Percentiles rank a stretch among this genome's conserved stretches.
These are phyloP conservation scores for Agonopterix subpropinquella DNA, from an alignment of 2,888 invertebrate genomes.

Conservation along the genomic window DNA sequence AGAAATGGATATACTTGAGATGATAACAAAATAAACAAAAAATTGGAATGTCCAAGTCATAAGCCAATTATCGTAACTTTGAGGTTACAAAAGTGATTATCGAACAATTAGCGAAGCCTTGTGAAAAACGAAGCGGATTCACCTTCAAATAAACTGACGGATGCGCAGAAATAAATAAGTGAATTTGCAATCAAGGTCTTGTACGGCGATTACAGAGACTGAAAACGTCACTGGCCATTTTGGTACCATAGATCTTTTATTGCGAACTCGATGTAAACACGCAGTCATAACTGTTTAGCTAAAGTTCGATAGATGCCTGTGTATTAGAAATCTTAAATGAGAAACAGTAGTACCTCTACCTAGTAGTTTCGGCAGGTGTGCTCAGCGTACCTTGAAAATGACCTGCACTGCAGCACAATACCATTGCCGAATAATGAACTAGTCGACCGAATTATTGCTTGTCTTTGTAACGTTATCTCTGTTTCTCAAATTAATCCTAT, in stretches of 20 bases:
- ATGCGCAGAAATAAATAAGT: conserved; percentile 32
- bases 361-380: conserved; percentile 16
- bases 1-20: no score
- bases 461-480: not conserved
- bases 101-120: conserved; percentile 18
- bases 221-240: conserved; percentile 13
- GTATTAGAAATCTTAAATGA: no score
- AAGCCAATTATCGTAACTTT: conserved; percentile 6
- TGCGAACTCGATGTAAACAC: no score
- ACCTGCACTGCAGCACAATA: conserved; percentile 7
- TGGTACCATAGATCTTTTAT: not conserved
- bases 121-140: conserved; percentile 24
- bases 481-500: no score
- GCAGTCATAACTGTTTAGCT: no score
- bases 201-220: conserved; percentile 30
- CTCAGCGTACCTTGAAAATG: conserved; percentile 18
- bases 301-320: no score
- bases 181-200: conserved; percentile 35
- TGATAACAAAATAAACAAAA: not conserved
- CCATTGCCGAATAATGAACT: conserved; percentile 10
- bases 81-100: conserved; percentile 14
- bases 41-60: conserved; percentile 2
- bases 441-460: conserved; percentile 1
- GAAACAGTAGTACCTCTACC: not conserved
- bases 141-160: conserved; percentile 30